Percentiles rank a stretch among this genome's conserved stretches.
Evolutionary conservation across 2,888 invertebrate genomes (phyloP).

Genomic region (Colletes collaris): DNA sequence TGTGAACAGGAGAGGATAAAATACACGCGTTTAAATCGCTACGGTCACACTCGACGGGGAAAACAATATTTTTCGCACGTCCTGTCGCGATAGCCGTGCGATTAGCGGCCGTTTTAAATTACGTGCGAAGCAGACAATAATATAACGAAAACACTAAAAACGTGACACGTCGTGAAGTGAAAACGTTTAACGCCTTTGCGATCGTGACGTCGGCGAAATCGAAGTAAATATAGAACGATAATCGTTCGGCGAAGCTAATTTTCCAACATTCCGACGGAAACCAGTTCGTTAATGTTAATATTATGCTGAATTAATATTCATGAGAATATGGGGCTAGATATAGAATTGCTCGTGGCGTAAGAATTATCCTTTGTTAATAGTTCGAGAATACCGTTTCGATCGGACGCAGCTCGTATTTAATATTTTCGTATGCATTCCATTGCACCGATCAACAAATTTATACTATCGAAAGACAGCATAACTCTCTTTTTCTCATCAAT

Average conservation of each 20-base stretch:
- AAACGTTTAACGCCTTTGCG: constrained; percentile 40
- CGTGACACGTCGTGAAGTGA: constrained; percentile 24
- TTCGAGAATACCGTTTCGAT: no score
- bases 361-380: no score
- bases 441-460: no score
- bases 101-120: constrained; percentile 39
- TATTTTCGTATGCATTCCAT: no score
- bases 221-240: not conserved
- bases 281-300: not conserved
- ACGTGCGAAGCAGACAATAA: constrained; percentile 41
- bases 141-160: not conserved
- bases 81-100: not conserved
- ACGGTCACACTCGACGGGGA: no score
- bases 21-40: no score
- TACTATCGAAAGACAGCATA: no score
- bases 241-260: not conserved
- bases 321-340: not conserved
- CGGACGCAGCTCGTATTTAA: no score
- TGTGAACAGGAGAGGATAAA: no score
- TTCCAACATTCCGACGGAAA: not conserved
- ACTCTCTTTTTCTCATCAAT: no score
- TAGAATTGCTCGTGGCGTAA: no score
- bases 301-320: constrained; percentile 4
- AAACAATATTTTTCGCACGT: no score
- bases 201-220: not conserved